Evolutionary conservation across 1,140 invertebrate species (phyloP).

Genomic region (Drosophila nikananu): DNA sequence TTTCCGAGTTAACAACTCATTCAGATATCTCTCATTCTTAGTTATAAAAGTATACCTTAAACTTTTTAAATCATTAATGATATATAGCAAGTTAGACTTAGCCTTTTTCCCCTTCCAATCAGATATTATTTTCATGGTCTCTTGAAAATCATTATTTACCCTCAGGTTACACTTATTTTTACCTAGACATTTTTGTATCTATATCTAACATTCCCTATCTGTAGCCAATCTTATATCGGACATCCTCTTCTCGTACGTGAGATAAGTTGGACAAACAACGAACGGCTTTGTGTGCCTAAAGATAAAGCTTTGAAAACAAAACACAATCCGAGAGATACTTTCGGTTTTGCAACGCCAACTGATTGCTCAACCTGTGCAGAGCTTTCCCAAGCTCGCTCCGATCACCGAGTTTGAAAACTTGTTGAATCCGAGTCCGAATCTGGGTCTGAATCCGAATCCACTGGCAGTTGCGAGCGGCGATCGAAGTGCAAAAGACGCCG

Average conservation of each 20-base stretch:
- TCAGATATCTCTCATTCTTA: background rate
- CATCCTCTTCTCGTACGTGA: conserved; percentile 34
- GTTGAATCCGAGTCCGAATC: conserved; percentile 31
- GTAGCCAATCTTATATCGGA: conserved; percentile 18
- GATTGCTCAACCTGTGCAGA: conserved; percentile 37
- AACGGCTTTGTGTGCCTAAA: conserved; percentile 39
- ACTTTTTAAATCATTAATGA: too few species aligned
- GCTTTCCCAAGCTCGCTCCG: conserved; percentile 70
- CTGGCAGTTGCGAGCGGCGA: conserved; percentile 56
- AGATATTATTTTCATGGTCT: background rate
- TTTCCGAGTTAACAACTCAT: too few species aligned
- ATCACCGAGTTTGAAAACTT: conserved; percentile 36
- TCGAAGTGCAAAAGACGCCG: conserved; percentile 44
- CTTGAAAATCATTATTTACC: background rate
- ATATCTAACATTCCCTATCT: conserved; percentile 2
- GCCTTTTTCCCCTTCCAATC: background rate
- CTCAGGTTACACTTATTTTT: background rate
- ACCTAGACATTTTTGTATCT: background rate
- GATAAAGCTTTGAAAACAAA: conserved; percentile 61
- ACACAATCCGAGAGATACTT: conserved; percentile 47
- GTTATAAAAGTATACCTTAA: background rate
- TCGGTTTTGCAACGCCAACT: conserved; percentile 56
- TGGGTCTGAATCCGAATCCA: conserved; percentile 30
- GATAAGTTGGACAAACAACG: conserved; percentile 28
- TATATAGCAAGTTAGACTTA: too few species aligned